These are phyloP conservation scores for Lipotes vexillifer DNA, from an alignment of 2,113 vertebrate genomes.

Conservation along the genomic window DNA sequence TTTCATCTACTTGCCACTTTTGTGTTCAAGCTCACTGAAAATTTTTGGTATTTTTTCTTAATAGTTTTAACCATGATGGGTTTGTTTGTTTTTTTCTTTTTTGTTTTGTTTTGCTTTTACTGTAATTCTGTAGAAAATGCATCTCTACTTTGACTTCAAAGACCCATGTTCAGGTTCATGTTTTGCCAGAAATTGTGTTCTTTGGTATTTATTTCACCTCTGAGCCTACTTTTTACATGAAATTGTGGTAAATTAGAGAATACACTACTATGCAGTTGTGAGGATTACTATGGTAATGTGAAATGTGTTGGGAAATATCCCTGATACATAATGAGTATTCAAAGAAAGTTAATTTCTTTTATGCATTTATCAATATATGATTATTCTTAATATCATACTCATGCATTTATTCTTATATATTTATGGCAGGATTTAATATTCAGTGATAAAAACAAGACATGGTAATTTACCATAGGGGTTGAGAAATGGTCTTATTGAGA, in stretches of 20 bases:
- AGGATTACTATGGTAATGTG: not conserved
- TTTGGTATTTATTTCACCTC: not conserved
- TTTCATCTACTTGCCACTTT: not conserved
- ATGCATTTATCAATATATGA: not conserved
- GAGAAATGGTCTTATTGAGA: conserved; percentile 12
- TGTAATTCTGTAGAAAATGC: not conserved
- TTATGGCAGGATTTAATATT: conserved; percentile 9
- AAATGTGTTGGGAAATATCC: not conserved
- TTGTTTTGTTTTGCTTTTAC: not conserved
- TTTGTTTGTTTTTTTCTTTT: not conserved
- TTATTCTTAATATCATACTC: not conserved
- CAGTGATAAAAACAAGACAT: not conserved
- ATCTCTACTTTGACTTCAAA: not conserved
- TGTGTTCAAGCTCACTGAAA: not conserved
- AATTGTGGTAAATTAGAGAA: not conserved
- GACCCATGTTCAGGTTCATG: not conserved
- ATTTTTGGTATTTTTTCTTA: not conserved
- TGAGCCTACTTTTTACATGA: not conserved
- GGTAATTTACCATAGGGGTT: not conserved
- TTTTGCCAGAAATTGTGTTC: not conserved
- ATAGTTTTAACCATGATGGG: not conserved
- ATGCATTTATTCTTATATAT: not conserved
- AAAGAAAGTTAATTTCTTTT: not conserved
- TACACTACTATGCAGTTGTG: not conserved
- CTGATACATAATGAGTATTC: not conserved